Base-by-base conservation (phyloP, 2,888 invertebrate genomes). In the Folsomia manolachei region DNA sequence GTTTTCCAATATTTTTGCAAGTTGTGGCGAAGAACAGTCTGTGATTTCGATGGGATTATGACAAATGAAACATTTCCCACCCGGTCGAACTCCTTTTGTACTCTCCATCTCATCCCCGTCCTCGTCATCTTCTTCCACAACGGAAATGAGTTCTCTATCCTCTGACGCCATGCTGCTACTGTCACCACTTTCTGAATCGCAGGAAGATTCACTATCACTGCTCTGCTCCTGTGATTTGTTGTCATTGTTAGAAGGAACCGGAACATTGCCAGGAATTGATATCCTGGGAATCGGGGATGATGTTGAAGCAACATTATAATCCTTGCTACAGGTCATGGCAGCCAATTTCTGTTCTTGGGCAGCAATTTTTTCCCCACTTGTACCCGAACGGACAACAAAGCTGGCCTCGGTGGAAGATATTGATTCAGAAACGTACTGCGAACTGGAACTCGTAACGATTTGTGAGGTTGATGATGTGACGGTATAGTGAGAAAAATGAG, bases 1-100 rank as follows among this genome's bases (percentile, higher is more conserved):
- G 61, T 74, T 69, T 63, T 74, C 76, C 4, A 80, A 62, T 18
- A 78, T 80, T 63, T 76, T 75, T 21, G 65, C 73, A 9, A 79
- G 65, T 53, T 76, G 76, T 0, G 76, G 75, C 0, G 75, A 75
- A 0, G 75, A 62, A 21, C 67, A 67, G 24, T 52, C 67, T 4
- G 60, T 4, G 1, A 67, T 56, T 53, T 52, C 67, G 9, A 67
- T 21, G 1, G 52, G 39, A 14, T 52, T 52, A 9, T 51, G 51
- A 19, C 67, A 67, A 67, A 67, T 26, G 25, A 27, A 67, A 52
- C 67, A 67, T 24, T 67, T 67, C 7, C 56, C 26, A 18, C 56
- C 56, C 7, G 56, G 56, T 56, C 56, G 18, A 18, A 56, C 56
- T n/a, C 56, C 19, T n/a, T 7, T 56, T 7, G 11, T 56, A 14